These are phyloP conservation scores for Drosophila melanogaster DNA, from an alignment of 1,140 invertebrate genomes.

Conservation along the genomic window DNA sequence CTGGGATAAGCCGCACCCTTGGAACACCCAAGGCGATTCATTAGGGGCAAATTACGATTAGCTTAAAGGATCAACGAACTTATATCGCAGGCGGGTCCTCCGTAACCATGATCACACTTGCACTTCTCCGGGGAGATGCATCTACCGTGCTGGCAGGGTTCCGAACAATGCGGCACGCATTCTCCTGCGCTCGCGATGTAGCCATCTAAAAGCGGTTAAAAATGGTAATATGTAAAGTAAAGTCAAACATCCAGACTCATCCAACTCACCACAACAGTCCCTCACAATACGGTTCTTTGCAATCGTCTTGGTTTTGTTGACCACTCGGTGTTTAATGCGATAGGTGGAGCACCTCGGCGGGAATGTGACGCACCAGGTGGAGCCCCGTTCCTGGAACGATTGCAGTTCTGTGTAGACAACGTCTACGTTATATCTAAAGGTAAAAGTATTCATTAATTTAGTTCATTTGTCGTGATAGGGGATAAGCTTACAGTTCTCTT, in stretches of 20 bases:
- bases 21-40: conserved; percentile 59
- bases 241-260: not conserved
- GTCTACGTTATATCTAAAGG: conserved; percentile 63
- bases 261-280: conserved; percentile 90
- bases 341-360: conserved; percentile 95
- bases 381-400: conserved; percentile 92
- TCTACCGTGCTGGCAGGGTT: conserved; percentile 92
- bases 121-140: conserved; percentile 94
- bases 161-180: conserved; percentile 92
- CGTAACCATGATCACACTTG: conserved; percentile 94
- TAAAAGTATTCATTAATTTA: not conserved
- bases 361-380: conserved; percentile 92
- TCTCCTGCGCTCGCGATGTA: conserved; percentile 89
- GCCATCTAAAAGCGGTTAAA: conserved; percentile 85
- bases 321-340: conserved; percentile 90
- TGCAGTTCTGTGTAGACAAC: conserved; percentile 89
- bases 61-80: conserved; percentile 87
- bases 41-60: conserved; percentile 16
- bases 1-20: not conserved
- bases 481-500: conserved; percentile 60
- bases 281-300: conserved; percentile 91
- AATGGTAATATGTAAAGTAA: too few species aligned
- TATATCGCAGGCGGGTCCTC: conserved; percentile 93
- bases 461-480: not conserved
- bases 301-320: conserved; percentile 90